Conservation (phyloP, 2,888 invertebrate genomes). For the Eristalis tenax region DNA sequence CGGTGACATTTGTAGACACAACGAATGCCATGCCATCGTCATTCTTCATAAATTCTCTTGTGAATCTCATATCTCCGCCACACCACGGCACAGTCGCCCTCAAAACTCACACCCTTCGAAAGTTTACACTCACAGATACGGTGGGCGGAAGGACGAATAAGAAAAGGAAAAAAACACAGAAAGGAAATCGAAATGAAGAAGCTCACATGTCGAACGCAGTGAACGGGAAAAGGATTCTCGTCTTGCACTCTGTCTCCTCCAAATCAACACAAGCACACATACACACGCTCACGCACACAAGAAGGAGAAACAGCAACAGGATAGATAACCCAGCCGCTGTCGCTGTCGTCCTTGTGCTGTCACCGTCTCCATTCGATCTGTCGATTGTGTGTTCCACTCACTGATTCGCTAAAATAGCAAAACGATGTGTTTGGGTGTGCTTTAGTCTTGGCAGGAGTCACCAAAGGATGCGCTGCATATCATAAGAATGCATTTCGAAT, state of each 20-base stretch:
- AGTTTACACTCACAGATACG: slow-evolving; percentile 37
- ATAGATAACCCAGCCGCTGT: slow-evolving; percentile 31
- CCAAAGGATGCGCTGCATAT: slow-evolving; percentile 63
- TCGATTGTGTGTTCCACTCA: slow-evolving; percentile 56
- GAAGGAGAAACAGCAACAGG: slow-evolving; percentile 55
- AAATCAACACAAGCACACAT: no score
- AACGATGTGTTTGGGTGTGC: slow-evolving; percentile 39
- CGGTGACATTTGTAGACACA: slow-evolving; percentile 72
- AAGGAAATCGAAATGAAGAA: slow-evolving; percentile 50
- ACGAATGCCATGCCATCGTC: slow-evolving; percentile 67
- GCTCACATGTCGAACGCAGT: slow-evolving; percentile 70
- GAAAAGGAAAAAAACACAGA: slow-evolving; percentile 1
- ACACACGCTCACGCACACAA: neutral
- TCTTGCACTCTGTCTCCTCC: slow-evolving; percentile 34
- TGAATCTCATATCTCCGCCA: slow-evolving; percentile 15
- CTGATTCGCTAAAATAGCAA: slow-evolving; percentile 70
- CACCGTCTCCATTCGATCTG: slow-evolving; percentile 58
- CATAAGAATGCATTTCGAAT: slow-evolving; percentile 67
- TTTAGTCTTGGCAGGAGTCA: slow-evolving; percentile 6
- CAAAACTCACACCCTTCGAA: neutral
- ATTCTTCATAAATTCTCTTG: slow-evolving; percentile 61
- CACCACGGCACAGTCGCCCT: neutral
- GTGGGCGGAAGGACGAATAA: neutral
- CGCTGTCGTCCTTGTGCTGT: slow-evolving; percentile 22
- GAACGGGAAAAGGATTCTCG: slow-evolving; percentile 63